A percentile compares a stretch with the other conserved stretches of the same genome.
Evolutionary conservation across 2,797 vertebrate species (phyloP).

Genomic region (Botia kubotai): DNA sequence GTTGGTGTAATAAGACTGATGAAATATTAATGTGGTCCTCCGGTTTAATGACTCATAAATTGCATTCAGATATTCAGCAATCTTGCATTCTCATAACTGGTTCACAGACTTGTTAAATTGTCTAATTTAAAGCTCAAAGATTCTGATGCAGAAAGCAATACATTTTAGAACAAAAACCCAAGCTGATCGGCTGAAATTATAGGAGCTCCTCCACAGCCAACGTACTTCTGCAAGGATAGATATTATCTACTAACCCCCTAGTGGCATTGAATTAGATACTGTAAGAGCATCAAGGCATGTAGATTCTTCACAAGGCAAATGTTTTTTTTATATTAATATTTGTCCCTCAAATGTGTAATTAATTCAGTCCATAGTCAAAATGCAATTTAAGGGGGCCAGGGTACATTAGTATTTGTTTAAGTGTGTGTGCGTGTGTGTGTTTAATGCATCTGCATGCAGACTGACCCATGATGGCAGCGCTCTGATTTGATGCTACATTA

Average conservation of each 20-base stretch:
- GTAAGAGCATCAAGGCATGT: background rate
- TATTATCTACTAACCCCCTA: background rate
- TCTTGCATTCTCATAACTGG: constrained; percentile 69
- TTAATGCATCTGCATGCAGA: constrained; percentile 48
- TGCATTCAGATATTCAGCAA: constrained; percentile 72
- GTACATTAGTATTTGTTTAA: background rate
- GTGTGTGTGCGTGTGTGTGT: constrained; percentile 58
- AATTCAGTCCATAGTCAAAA: background rate
- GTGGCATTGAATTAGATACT: background rate
- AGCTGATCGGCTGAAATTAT: background rate
- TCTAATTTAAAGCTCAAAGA: constrained; percentile 62
- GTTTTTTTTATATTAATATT: background rate
- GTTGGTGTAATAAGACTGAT: constrained; percentile 73
- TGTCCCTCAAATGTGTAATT: background rate
- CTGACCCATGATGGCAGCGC: background rate
- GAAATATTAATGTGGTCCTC: constrained; percentile 76
- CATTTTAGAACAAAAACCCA: constrained; percentile 64
- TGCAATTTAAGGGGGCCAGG: background rate
- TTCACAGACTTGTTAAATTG: constrained; percentile 64
- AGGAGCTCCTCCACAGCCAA: background rate
- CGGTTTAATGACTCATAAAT: constrained; percentile 80
- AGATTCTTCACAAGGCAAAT: background rate
- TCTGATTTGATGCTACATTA: background rate
- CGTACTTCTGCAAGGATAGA: background rate
- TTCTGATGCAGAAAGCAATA: constrained; percentile 69